A percentile compares a stretch with the other conserved stretches of the same genome.
Conservation (phyloP, 2,113 vertebrate genomes). For the Leptosomus discolor region DNA sequence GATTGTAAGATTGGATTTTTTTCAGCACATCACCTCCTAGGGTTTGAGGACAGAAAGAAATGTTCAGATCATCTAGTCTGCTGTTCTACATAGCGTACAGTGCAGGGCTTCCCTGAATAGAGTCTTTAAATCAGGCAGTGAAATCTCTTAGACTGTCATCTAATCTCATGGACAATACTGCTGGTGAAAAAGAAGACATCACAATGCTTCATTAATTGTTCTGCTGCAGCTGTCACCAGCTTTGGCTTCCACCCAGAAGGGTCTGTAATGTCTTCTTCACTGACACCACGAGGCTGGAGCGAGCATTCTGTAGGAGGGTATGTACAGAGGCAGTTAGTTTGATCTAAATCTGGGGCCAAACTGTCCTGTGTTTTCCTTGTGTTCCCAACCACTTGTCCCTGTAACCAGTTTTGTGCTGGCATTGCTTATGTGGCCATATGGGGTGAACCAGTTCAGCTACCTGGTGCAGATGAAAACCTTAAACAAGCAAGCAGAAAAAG, state of each 20-base stretch:
- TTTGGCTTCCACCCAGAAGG: neutral
- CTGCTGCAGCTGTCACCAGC: neutral
- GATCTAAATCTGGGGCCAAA: neutral
- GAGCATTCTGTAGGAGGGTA: neutral
- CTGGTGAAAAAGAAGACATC: neutral
- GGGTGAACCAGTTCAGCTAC: neutral
- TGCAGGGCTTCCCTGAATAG: neutral
- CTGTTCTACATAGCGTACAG: neutral
- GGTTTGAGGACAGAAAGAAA: neutral
- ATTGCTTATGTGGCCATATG: neutral
- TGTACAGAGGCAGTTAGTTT: neutral
- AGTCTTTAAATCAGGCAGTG: neutral
- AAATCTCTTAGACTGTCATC: neutral
- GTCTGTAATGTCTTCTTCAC: neutral
- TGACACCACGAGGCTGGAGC: rapidly evolving
- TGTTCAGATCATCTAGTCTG: neutral
- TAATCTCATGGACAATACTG: neutral
- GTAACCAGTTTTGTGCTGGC: neutral
- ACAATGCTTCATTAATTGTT: neutral
- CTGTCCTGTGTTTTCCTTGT: neutral
- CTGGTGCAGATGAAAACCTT: neutral
- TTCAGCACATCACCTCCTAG: neutral
- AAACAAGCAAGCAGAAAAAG: neutral
- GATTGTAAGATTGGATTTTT: neutral
- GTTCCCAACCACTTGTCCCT: neutral